Evolutionary conservation across 2,888 invertebrate genomes (phyloP).

Genomic region (Leptura quadrifasciata): DNA sequence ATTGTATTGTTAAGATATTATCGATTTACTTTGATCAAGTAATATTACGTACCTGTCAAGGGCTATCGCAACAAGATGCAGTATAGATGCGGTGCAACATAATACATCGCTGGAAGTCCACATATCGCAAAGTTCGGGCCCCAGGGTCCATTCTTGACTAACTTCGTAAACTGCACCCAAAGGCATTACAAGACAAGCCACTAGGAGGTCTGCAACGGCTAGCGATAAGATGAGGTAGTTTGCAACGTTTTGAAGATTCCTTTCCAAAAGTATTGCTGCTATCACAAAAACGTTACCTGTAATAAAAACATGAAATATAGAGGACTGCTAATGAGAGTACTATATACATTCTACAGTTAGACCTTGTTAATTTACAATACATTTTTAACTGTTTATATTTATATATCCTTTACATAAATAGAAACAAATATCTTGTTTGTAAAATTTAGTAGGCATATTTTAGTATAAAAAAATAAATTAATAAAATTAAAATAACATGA

Average conservation of each 20-base stretch:
- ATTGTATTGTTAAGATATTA: no score
- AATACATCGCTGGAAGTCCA: conserved; percentile 95
- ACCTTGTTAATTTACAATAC: no score
- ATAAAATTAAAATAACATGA: no score
- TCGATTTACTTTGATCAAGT: no score
- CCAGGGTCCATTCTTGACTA: conserved; percentile 88
- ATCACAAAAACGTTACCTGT: conserved; percentile 96
- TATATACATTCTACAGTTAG: no score
- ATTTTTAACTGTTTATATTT: no score
- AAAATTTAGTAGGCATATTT: no score
- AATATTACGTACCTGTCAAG: conserved; percentile 81
- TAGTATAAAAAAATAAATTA: no score
- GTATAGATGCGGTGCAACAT: conserved; percentile 90
- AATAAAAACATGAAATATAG: conserved; percentile 59
- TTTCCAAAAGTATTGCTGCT: conserved; percentile 91
- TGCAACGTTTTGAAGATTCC: conserved; percentile 90
- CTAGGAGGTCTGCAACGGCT: conserved; percentile 93
- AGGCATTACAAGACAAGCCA: conserved; percentile 89
- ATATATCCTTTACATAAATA: neutral
- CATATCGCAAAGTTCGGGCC: conserved; percentile 93
- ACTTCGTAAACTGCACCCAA: conserved; percentile 85
- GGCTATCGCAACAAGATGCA: conserved; percentile 88
- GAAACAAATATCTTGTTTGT: neutral
- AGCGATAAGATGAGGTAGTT: conserved; percentile 93
- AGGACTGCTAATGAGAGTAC: neutral